Evolutionary conservation across 2,797 vertebrate species (phyloP), one percentile per base, ranked within the genome.

Genomic region (Gymnocypris eckloni): DNA sequence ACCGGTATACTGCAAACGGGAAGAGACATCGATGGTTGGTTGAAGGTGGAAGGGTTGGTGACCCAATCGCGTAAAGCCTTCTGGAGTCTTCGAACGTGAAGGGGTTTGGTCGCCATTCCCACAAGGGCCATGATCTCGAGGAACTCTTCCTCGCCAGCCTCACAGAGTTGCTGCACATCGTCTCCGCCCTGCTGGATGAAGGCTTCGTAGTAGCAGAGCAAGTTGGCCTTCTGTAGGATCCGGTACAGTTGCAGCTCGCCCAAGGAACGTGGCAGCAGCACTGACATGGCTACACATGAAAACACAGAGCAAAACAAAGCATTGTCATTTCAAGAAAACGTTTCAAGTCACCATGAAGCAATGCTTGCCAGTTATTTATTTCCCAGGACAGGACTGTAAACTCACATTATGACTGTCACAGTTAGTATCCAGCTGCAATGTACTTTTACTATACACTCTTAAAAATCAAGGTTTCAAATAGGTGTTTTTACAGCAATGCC

Each of bases 151-250:
- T 99, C 98, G 0, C 97, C 98, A 0, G 98, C 98, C 92, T 99
- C 98, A 37, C 98, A 99, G 71, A 99, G 97, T 93, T 99, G 98
- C 95, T 98, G 97, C 87, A 99, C 98, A 4, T 99, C 98, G 22
- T 99, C 98, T 0, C 98, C 98, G 76, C 98, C 98, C 95, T 99
- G 98, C 89, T 99, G 98, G 93, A 99, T 99, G 93, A 99, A 99
- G 92, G 98, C 98, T 93, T 99, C 98, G 0, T 99, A 99, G 93
- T 99, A 99, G 91, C 97, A 98, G 22, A 99, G 96, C 87, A 99
- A 95, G 91, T 99, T 99, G 45, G 98, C 97, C 86, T 98, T 96
- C 90, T 99, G 98, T 83, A 99, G 93, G 93, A 99, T 99, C 85
- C 98, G 94, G 90, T 99, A 99, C 18, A 99, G 96, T 94, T 99